A percentile compares a stretch with the other conserved stretches of the same genome.
Conservation (phyloP, 2,888 invertebrate genomes). For the Caenorhabditis imperialis region DNA sequence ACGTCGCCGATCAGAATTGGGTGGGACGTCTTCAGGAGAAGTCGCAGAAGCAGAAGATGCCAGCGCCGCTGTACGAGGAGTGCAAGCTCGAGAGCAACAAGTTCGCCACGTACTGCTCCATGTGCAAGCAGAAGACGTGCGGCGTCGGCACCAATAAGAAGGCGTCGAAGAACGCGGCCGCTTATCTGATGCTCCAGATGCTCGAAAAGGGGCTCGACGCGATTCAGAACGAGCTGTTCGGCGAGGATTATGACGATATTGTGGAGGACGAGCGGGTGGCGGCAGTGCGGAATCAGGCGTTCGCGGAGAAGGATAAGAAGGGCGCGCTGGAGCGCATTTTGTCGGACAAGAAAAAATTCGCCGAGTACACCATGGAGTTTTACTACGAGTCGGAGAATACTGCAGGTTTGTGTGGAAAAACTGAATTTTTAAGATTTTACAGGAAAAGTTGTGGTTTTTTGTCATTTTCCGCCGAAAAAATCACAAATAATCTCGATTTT, state of each 20-base stretch:
- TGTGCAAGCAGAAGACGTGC: conserved; percentile 53
- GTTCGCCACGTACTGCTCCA: conserved; percentile 91
- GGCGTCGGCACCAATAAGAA: conserved; percentile 91
- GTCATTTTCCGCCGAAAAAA: too few relatives aligned
- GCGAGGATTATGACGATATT: conserved; percentile 2
- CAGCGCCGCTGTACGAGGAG: conserved; percentile 91
- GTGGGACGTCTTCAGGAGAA: conserved; percentile 27
- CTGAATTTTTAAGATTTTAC: too few relatives aligned
- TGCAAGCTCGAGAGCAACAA: conserved; percentile 92
- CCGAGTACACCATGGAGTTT: conserved; percentile 23
- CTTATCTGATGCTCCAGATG: conserved; percentile 86
- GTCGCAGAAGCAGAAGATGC: conserved; percentile 84
- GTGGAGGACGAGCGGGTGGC: conserved; percentile 5
- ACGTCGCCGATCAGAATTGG: conserved; percentile 5
- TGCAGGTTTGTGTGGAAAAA: conserved; percentile 10
- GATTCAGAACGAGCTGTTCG: conserved; percentile 13
- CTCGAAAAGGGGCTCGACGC: conserved; percentile 34
- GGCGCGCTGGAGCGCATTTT: conserved; percentile 34
- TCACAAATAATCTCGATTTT: too few relatives aligned
- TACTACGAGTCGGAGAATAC: conserved; percentile 12
- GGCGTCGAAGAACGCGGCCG: conserved; percentile 94
- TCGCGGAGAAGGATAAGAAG: conserved; percentile 19
- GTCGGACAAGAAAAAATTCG: conserved; percentile 43
- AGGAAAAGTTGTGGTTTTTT: too few relatives aligned
- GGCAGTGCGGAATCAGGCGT: background rate